Evolutionary conservation across 92 coral and sea anemone genomes (phyloP).

Genomic region (Metridium senile): DNA sequence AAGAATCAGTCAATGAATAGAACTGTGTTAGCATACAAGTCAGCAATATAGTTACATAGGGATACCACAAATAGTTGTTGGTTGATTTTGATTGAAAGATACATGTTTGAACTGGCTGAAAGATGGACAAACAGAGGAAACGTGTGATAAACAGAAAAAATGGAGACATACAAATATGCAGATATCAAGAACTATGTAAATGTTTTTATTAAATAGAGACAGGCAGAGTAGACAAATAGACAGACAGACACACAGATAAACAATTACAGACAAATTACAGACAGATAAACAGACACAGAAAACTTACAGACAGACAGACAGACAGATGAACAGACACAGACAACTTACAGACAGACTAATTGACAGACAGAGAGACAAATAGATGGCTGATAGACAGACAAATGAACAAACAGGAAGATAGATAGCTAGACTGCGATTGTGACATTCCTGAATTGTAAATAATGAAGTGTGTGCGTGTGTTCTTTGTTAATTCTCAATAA

Average conservation of each 20-base stretch:
- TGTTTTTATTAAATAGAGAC: too few species aligned
- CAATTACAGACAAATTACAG: constrained; percentile 52
- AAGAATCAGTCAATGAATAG: constrained; percentile 50
- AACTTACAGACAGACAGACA: constrained; percentile 67
- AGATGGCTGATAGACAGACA: neutral
- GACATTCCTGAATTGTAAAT: too few species aligned
- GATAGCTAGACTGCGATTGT: too few species aligned
- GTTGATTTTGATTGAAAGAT: too few species aligned
- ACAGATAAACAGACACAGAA: constrained; percentile 48
- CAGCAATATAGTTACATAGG: neutral
- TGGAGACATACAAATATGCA: too few species aligned
- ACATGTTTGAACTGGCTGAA: too few species aligned
- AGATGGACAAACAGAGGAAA: too few species aligned
- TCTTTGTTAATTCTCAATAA: too few species aligned
- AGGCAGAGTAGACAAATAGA: constrained; percentile 4
- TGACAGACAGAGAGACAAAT: neutral
- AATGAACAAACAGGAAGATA: neutral
- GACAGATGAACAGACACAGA: constrained; percentile 59
- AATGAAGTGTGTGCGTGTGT: too few species aligned
- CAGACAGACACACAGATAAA: constrained; percentile 58
- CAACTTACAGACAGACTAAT: neutral
- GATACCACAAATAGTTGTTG: too few species aligned
- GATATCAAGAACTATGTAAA: too few species aligned
- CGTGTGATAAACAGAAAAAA: too few species aligned
- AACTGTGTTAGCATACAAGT: constrained; percentile 1